Evolutionary conservation across 2,113 vertebrate species (phyloP).

Genomic region (Pogonocichla stellata): DNA sequence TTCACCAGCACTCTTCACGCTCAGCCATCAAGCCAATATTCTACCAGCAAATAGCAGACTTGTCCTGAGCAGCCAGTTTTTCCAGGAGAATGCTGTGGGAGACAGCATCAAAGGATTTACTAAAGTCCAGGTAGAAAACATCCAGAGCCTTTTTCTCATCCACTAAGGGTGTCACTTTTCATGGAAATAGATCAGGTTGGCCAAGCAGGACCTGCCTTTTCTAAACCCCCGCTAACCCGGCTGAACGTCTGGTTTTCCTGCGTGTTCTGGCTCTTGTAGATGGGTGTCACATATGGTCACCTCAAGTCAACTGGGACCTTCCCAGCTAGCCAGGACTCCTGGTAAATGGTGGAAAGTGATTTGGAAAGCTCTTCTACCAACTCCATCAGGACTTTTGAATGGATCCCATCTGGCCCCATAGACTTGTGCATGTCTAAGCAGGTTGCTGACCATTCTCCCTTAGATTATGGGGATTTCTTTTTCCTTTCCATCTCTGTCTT

Average conservation of each 20-base stretch:
- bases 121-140: background rate
- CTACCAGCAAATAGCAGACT: background rate
- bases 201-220: background rate
- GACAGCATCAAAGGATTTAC: background rate
- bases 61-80: background rate
- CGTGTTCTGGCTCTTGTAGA: fast-evolving
- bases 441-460: background rate
- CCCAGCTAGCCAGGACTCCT: background rate
- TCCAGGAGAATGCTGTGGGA: background rate
- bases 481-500: background rate
- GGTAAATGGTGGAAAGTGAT: background rate
- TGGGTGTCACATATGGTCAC: fast-evolving
- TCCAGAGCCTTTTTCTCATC: background rate
- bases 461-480: background rate
- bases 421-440: fast-evolving
- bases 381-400: background rate
- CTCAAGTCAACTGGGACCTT: background rate
- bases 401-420: background rate
- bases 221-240: background rate
- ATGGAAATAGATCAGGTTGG: background rate
- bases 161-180: background rate
- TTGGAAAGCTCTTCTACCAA: background rate
- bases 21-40: background rate
- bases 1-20: background rate
- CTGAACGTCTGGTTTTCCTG: background rate